Conservation (phyloP, 2,113 vertebrate species). For the Microtus richardsoni region DNA sequence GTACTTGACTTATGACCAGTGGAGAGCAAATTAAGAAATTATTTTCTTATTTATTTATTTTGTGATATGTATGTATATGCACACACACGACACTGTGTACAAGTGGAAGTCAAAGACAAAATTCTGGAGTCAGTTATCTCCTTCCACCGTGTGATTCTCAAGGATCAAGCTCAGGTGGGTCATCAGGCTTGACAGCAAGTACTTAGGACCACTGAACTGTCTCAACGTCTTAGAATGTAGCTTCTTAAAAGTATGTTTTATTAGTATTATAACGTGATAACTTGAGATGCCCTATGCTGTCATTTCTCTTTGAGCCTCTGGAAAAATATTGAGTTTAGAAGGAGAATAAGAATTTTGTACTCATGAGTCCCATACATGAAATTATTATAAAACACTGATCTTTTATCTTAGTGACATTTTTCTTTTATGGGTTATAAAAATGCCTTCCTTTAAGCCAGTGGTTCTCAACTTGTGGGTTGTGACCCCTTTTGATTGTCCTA, state of each 20-base stretch:
- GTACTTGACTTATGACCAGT: background rate
- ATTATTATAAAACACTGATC: background rate
- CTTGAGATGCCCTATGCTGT: background rate
- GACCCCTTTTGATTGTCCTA: too few relatives aligned
- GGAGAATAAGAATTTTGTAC: background rate
- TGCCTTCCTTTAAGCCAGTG: background rate
- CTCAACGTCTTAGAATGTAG: background rate
- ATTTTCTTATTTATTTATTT: background rate
- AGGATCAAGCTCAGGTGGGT: background rate
- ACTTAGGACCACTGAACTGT: background rate
- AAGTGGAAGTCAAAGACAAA: background rate
- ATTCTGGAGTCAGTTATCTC: background rate
- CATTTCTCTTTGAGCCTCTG: background rate
- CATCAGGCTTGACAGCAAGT: background rate
- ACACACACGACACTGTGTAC: background rate
- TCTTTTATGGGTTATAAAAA: background rate
- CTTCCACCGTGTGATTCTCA: background rate
- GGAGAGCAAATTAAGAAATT: background rate
- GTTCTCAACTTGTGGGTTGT: too few relatives aligned
- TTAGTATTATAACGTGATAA: background rate
- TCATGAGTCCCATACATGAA: background rate
- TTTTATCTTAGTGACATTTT: background rate
- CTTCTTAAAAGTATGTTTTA: background rate
- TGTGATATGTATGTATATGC: background rate
- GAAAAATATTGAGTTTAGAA: background rate